These are phyloP conservation scores for Porites rus DNA, from an alignment of 92 coral and sea anemone genomes.

Conservation along the genomic window DNA sequence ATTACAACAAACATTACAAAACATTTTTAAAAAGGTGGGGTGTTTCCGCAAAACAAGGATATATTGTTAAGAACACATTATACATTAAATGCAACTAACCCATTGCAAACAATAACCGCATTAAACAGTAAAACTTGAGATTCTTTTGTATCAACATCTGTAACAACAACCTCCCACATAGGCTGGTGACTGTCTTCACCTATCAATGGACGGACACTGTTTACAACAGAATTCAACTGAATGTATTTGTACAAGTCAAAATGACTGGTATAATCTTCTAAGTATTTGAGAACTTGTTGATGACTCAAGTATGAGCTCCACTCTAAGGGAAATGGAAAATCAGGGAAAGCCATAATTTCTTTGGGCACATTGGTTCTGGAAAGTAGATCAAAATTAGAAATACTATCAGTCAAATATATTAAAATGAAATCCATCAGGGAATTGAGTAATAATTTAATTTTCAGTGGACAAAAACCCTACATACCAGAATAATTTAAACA, in stretches of 20 bases:
- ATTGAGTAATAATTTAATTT: no score
- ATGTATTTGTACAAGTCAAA: slow-evolving; percentile 66
- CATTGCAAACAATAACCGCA: slow-evolving; percentile 57
- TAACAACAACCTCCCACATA: slow-evolving; percentile 78
- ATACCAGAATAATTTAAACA: no score
- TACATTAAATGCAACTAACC: no score
- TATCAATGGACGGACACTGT: slow-evolving; percentile 62
- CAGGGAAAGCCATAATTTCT: slow-evolving; percentile 88
- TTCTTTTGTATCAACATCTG: slow-evolving; percentile 47
- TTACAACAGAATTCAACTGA: slow-evolving; percentile 64
- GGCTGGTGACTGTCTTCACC: slow-evolving; percentile 19
- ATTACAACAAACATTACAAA: no score
- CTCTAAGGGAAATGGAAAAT: slow-evolving; percentile 77
- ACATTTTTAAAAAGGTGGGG: no score
- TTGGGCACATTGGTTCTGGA: slow-evolving; percentile 87
- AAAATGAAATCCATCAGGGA: no score
- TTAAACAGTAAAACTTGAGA: slow-evolving; percentile 48
- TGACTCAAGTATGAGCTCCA: slow-evolving; percentile 66
- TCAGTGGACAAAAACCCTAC: no score
- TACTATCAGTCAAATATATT: no score
- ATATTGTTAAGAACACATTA: no score
- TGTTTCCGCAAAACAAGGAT: no score
- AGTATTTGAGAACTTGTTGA: slow-evolving; percentile 61
- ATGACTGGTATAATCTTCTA: slow-evolving; percentile 71
- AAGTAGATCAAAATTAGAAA: not conserved